Conservation (phyloP, 2,888 invertebrate genomes). For the Xylota sylvarum region DNA sequence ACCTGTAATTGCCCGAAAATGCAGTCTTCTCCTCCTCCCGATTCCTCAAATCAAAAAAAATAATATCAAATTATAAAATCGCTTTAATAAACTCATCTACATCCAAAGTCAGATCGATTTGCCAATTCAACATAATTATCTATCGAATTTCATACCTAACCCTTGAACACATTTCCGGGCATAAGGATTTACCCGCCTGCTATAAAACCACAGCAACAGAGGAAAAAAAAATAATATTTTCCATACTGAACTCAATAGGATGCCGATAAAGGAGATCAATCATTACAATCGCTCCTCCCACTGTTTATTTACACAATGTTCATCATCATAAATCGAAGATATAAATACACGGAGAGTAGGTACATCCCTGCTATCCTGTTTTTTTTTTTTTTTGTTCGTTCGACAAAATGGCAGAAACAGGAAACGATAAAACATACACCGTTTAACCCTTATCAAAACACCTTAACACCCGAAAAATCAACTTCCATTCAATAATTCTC, state of each 20-base stretch:
- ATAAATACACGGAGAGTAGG: constrained; percentile 40
- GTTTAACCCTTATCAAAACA: constrained; percentile 72
- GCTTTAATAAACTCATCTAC: not conserved
- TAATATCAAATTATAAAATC: not conserved
- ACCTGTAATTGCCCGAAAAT: not conserved
- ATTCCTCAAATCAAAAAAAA: not conserved
- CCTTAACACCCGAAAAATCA: constrained; percentile 62
- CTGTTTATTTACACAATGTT: constrained; percentile 39
- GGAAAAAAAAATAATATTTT: constrained; percentile 11
- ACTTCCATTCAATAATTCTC: constrained; percentile 56
- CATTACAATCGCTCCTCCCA: constrained; percentile 25
- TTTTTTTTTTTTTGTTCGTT: constrained; percentile 4
- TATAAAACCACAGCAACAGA: not conserved
- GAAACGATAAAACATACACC: constrained; percentile 63
- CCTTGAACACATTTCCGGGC: constrained; percentile 28
- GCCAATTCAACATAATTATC: constrained; percentile 41
- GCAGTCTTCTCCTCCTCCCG: no score
- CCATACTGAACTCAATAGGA: constrained; percentile 12
- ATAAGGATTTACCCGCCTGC: not conserved
- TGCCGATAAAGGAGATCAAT: constrained; percentile 68
- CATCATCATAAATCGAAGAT: constrained; percentile 52
- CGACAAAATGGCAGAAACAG: constrained; percentile 40
- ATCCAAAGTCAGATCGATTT: constrained; percentile 10
- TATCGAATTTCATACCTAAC: constrained; percentile 28
- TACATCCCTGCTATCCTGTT: not conserved